Conservation (phyloP, 2,113 vertebrate species). For the Ictalurus punctatus region DNA sequence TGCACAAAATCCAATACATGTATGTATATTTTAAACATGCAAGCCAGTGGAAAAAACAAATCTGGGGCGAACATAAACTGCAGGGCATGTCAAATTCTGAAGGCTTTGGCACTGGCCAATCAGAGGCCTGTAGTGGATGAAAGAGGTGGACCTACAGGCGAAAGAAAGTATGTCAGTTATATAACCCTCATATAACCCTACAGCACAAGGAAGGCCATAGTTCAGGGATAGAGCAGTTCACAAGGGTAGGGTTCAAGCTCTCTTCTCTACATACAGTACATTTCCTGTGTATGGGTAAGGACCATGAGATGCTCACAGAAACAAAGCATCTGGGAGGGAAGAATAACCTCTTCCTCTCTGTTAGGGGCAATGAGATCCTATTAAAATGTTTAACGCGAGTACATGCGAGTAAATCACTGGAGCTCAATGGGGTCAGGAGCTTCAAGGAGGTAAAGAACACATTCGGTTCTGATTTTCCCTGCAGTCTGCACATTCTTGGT, state of each 20-base stretch:
- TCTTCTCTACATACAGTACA: conserved; percentile 4
- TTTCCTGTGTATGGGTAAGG: conserved; percentile 2
- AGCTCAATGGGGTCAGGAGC: neutral
- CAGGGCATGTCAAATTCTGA: conserved; percentile 67
- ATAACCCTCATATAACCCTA: conserved; percentile 59
- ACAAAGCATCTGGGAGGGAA: neutral
- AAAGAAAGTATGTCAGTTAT: conserved; percentile 70
- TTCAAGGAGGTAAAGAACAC: neutral
- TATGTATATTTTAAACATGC: neutral
- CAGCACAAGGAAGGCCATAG: conserved; percentile 17
- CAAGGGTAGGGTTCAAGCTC: neutral
- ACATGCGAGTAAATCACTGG: conserved; percentile 6
- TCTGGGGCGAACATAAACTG: conserved; percentile 67
- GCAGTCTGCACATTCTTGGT: neutral
- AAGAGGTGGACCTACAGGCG: conserved; percentile 43
- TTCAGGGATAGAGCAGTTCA: neutral
- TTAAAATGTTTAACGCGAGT: neutral
- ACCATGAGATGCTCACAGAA: neutral
- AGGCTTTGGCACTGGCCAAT: conserved; percentile 63
- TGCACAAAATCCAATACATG: neutral
- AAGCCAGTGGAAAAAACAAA: conserved; percentile 40
- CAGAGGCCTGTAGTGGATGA: conserved; percentile 40
- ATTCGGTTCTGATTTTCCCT: neutral
- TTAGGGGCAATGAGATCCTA: neutral
- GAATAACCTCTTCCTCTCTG: neutral